Base-by-base conservation (phyloP, 2,888 invertebrate genomes). In the Scelioninae gen. 2 region DNA sequence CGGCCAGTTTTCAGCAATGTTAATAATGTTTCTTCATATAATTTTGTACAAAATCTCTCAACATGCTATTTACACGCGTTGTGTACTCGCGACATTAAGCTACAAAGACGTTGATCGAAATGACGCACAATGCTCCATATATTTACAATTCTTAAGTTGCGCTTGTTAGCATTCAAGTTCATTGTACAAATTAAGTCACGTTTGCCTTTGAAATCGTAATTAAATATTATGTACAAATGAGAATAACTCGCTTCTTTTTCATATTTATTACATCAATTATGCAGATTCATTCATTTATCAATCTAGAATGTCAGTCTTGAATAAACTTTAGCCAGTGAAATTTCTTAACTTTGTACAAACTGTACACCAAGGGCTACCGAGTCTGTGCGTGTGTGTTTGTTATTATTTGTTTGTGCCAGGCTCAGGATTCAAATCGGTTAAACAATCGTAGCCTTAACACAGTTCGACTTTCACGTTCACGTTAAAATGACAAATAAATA, bases 161-260 rank as follows among this genome's bases (percentile, higher is more conserved):
- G 43, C 25, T 50, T 61, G 48, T 67, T 67, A 65, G 58, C 71
- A 41, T 58, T 58, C 74, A 76, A 79, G 78, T 77, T 75, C 67
- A 74, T 74, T 78, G 76, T 79, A 79, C 77, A 76, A 81, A 81
- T 83, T 84, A 85, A 85, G 85, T 85, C 85, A 81, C 84, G 80
- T 81, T 83, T 83, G 85, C 85, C 84, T 80, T 82, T 80, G 78
- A 82, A 80, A 81, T 82, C 81, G 82, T 82, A 83, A 82, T 83
- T 84, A 81, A 83, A 82, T 84, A 82, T 83, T 85, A 85, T 85
- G 77, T 85, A 85, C 85, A 85, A 85, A 83, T 83, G 78, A 83
- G 83, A 81, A 81, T 78, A 83, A 82, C 77, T 84, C 78, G 81
- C 81, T 60, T 41, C 13, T 43, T 65, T 61, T 61, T 4, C 6